Conservation (phyloP, 2,797 vertebrate species). For the Trachops cirrhosus region DNA sequence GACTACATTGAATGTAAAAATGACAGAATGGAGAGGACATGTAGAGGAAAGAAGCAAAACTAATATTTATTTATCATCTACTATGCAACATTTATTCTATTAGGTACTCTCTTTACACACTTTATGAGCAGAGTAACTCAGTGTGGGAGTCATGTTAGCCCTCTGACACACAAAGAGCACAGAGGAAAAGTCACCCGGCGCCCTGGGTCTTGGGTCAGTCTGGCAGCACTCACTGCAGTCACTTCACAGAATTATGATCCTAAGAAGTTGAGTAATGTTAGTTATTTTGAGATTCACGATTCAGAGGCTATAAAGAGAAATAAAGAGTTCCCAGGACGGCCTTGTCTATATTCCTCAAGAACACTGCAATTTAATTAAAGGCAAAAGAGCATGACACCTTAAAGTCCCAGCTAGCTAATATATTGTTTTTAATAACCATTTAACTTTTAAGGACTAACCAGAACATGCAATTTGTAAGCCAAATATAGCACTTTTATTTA, state of each 20-base stretch:
- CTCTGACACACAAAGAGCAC: background rate
- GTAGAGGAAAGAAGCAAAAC: background rate
- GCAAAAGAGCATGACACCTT: background rate
- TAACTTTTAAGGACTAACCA: background rate
- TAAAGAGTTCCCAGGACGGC: background rate
- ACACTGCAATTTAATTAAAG: background rate
- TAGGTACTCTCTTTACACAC: background rate
- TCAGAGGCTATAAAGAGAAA: slow-evolving; percentile 15
- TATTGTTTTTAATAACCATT: slow-evolving; percentile 38
- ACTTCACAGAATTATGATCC: background rate
- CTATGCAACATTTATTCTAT: background rate
- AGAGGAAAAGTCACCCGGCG: background rate
- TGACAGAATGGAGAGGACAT: background rate
- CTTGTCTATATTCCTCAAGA: background rate
- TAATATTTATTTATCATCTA: background rate
- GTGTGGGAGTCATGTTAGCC: background rate
- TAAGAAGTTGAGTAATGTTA: background rate
- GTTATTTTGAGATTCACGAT: background rate
- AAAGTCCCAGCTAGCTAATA: background rate
- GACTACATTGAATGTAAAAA: background rate
- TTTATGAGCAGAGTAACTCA: background rate
- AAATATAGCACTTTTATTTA: background rate
- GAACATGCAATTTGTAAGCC: background rate
- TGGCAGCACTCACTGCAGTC: background rate
- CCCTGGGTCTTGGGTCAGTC: background rate